Evolutionary conservation across 2,888 invertebrate species (phyloP), one percentile per base, ranked within the genome.

Genomic region (Pterostichus niger): DNA sequence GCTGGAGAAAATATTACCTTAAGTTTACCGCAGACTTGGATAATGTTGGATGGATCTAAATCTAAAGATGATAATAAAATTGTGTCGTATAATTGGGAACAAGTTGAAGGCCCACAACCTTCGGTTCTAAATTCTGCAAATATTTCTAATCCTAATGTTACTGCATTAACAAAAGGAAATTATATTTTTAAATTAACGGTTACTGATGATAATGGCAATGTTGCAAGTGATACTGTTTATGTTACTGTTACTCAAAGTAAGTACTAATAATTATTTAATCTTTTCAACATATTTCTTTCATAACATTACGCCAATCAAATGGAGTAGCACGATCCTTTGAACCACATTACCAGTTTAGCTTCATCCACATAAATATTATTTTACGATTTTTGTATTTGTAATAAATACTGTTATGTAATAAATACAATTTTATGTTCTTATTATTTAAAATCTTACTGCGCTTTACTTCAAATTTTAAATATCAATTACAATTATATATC

Each of bases 11-110:
- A 94, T 86, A 88, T 90, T 84, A 96, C 95, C 79, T 94, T 97
- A 86, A 95, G 95, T 85, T 92, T 98, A 78, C 98, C 98, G 5
- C 93, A 95, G 89, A 96, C 96, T 11, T 95, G 95, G 93, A 93
- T 94, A 13, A 88, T 92, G 0, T 91, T 98, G 73, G 96, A 98
- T 91, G 98, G 97, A 0, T 93, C 94, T 0, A 93, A 92, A 80
- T 96, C 96, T 54, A 93, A 91, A 85, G 98, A 97, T 89, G 97
- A 97, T 89, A 94, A 96, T 87, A 93, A 94, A 87, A 96, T 98
- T 85, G 93, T 94, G 31, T 93, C 93, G 46, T 98, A 94, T 92
- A 93, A 93, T 10, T 98, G 98, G 98, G 94, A 94, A 86, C 95
- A 97, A 88, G 89, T 95, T 6, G 93, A 92, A 84, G 94, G 94